Base-by-base conservation (phyloP, 2,888 invertebrate species). In the Homarus gammarus region DNA sequence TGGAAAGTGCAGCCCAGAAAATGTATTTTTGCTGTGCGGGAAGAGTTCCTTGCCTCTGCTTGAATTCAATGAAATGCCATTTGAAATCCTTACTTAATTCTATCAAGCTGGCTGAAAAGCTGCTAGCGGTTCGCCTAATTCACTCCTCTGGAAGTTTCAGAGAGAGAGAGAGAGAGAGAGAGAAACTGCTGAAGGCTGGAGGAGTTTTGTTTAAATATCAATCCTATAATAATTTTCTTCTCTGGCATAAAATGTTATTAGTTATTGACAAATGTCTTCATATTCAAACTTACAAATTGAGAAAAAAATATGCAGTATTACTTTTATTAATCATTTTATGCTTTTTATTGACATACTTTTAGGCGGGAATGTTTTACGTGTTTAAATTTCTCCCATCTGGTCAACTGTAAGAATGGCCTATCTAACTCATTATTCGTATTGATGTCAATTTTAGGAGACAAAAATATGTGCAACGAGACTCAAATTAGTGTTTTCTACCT, bases 231-330 rank as follows among this genome's bases (percentile, higher is more conserved):
- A 15, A 31, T 68, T 33, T 33, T 68, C 36, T 38, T 8, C 72
- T 10, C 72, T 36, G 38, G 6, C 18, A 8, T 2, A 56, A 8
- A 15, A 15, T 36, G 72, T 18, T n/a, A n/a, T 2, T 38, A 72
- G 36, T 72, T 22, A 6, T 36, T 27, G 12, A 2, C 15, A 22
- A 6, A 8, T 18, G 18, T 22, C 27, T 27, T 2, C 27, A 72
- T 40, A 27, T 78, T 5, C 27, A 27, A 27, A 3, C 27, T 8
- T 27, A 49, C 31, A 64, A 18, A 64, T 82, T 33, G 31, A 82
- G 38, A 82, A 40, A 82, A 33, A 82, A 40, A 82, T 81, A 81
- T 81, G 56, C 56, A 51, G 51, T 56, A 51, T 56, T 81, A 81
- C 56, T n/a, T 81, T 56, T 81, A 81, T 81, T 56, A 56, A 81